Base-by-base conservation (phyloP, 2,888 invertebrate genomes). In the Hypercompe scribonia region DNA sequence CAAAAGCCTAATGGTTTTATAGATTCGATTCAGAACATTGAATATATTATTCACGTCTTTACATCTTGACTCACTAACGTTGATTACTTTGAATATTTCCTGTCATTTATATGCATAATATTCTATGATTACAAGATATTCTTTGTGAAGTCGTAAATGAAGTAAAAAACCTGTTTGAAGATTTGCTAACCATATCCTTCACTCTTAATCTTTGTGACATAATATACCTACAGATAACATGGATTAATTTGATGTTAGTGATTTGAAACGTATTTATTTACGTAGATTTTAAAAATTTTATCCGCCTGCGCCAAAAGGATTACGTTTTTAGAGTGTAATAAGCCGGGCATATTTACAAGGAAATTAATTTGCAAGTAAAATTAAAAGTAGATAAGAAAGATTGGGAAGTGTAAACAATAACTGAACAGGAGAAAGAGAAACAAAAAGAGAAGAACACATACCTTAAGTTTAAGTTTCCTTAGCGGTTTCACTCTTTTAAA, bases 71-170 rank as follows among this genome's bases (percentile, higher is more conserved):
- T 77, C 73, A 74, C n/a, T 36, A 13, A 61, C 18, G 31, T 34
- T 15, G 54, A 36, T 67, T 28, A 34, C 77, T 46, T 34, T 46
- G 68, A 74, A 75, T 79, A 81, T 81, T 82, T 83, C 77, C 79
- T 74, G 31, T 61, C 61, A 61, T 61, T 31, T 61, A 31, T 31
- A 61, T 61, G 28, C 61, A 15, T 61, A 61, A 18, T 31, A 28
- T 61, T 61, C 13, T 15, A 58, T 61, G 28, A 31, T 28, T 58
- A 28, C 5, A 31, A 61, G 2, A 18, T 61, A 31, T 61, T 61
- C 31, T 61, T 61, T 31, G 18, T 61, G 31, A 31, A 61, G 24
- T 54, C n/a, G 11, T 8, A 18, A 61, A 31, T 31, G 5, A 15
- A 31, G 2, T 21, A 61, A 31, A n/a, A 54, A n/a, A 54, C n/a